Percentiles rank a stretch among this genome's conserved stretches.
Conservation (phyloP, 1,140 invertebrate species). For the Drosophila arizonae region DNA sequence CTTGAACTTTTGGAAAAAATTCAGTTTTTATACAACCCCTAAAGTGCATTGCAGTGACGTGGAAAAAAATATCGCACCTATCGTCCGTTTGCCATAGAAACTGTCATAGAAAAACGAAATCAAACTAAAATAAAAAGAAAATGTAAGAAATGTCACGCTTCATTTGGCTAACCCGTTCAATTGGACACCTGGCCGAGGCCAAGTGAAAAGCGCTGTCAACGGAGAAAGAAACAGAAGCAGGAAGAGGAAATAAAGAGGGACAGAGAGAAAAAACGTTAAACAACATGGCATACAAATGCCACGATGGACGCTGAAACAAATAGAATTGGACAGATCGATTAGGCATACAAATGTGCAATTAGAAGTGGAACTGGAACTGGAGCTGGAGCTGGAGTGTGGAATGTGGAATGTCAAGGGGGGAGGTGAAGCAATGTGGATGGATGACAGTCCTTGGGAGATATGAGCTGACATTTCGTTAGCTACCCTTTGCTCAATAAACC, state of each 20-base stretch:
- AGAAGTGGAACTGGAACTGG: conserved; percentile 43
- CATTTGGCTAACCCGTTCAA: conserved; percentile 73
- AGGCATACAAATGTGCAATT: conserved; percentile 79
- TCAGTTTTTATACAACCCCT: too few species aligned
- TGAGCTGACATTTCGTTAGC: conserved; percentile 20
- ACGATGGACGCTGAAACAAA: conserved; percentile 64
- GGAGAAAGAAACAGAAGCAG: conserved; percentile 6
- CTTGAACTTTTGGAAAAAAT: too few species aligned
- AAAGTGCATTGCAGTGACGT: too few species aligned
- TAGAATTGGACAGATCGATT: conserved; percentile 74
- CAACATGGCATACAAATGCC: conserved; percentile 71
- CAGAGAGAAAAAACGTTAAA: conserved; percentile 28
- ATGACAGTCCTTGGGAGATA: conserved; percentile 19
- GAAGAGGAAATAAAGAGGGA: conserved; percentile 4
- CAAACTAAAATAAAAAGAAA: conserved; percentile 31
- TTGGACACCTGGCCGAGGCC: conserved; percentile 66
- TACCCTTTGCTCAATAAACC: conserved; percentile 72
- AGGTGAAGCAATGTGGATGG: not conserved
- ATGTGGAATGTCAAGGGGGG: conserved; percentile 2
- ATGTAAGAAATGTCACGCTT: conserved; percentile 76
- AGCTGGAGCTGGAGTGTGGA: conserved; percentile 20
- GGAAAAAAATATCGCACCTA: too few species aligned
- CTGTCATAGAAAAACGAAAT: too few species aligned
- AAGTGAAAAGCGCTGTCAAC: conserved; percentile 42
- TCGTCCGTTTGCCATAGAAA: too few species aligned